Evolutionary conservation across 1,140 invertebrate genomes (phyloP), one percentile per base, ranked within the genome.

Genomic region (Heliconius congener): DNA sequence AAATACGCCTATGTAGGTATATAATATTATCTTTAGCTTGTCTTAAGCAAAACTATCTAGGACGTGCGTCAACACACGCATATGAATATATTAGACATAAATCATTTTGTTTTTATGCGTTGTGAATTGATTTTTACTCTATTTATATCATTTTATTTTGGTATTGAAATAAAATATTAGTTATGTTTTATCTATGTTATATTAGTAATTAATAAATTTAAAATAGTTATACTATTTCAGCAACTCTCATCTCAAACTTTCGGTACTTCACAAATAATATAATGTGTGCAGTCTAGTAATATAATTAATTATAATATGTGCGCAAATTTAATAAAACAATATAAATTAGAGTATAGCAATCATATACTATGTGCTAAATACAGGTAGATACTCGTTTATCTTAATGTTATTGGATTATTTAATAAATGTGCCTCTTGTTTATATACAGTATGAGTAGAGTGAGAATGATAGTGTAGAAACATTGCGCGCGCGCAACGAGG

Each of bases 401-500:
- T 23, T 27, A 60, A 60, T 9, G 57, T 27, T 19, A 23, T 60
- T 23, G 70, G 34, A 50, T 66, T 76, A 71, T 76, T 76, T 60
- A 60, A 60, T 60, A 60, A 60, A 27, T 60, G 13, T 60, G 19
- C 9, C 57, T 46, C 71, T 23, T 78, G 55, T 84, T 76, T 84
- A 85, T 60, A 60, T 60, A 60, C 57, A 46, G 42, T 46, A 16
- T 46, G 13, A 66, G 60, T 66, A 30, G 82, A 84, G 86, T 73
- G 82, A 86, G 81, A 86, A 87, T 85, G 84, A 85, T 85, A 89
- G 84, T 86, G 77, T 80, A 82, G 86, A 74, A 85, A 88, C 78
- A 86, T 87, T 84, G 88, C 87, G 90, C 88, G 87, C 86, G 87
- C 86, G 76, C 83, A 79, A 79, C 85, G 84, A 90, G 83, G 86